phyloP scores from a whole-genome alignment of 2,797 vertebrate species.

The Delichon dasypus region DNA sequence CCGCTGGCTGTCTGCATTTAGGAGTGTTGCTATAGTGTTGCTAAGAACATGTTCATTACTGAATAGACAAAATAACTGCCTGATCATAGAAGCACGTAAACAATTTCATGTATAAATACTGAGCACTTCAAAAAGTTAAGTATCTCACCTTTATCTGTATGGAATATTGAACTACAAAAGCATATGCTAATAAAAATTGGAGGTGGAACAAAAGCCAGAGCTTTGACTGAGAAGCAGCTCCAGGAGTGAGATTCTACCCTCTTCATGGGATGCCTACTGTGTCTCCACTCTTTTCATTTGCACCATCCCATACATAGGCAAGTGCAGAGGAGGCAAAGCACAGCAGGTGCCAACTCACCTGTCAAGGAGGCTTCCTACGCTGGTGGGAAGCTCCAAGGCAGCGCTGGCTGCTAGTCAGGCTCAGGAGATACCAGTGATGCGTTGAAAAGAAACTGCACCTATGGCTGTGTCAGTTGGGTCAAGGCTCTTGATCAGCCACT shows the following conservation, averaged over 20 bases:
- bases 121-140: background rate
- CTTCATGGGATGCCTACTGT: background rate
- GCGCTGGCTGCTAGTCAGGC: background rate
- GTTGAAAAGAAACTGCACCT: background rate
- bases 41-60: background rate
- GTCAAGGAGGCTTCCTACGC: background rate
- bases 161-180: background rate
- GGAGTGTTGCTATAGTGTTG: background rate
- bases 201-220: background rate
- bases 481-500: background rate
- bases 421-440: background rate
- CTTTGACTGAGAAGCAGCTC: background rate
- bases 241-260: background rate
- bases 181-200: background rate
- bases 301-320: background rate
- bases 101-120: background rate
- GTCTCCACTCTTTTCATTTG: background rate
- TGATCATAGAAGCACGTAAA: background rate
- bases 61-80: background rate
- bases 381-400: background rate
- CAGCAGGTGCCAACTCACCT: background rate
- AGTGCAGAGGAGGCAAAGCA: background rate
- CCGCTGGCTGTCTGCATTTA: background rate
- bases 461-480: background rate
- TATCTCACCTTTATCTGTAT: background rate